These are phyloP conservation scores for Drosophila sordidula DNA, from an alignment of 2,888 invertebrate genomes.

Conservation along the genomic window DNA sequence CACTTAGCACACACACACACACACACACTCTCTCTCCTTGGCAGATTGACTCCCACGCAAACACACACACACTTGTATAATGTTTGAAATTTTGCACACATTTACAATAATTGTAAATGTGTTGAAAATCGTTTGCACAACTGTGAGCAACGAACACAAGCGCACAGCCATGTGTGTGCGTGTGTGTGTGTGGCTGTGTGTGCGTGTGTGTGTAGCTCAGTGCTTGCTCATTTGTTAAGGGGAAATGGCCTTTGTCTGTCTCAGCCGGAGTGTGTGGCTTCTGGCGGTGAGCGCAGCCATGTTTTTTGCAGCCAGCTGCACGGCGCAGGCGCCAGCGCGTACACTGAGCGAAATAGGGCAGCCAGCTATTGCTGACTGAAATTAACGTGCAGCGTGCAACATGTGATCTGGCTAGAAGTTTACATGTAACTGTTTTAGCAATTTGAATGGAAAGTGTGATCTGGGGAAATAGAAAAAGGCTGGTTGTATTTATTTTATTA, in stretches of 20 bases:
- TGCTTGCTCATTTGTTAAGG: slow-evolving; percentile 78
- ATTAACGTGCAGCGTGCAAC: slow-evolving; percentile 4
- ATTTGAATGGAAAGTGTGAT: too few species aligned
- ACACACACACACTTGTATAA: slow-evolving; percentile 31
- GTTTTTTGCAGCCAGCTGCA: slow-evolving; percentile 61
- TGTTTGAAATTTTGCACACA: slow-evolving; percentile 81
- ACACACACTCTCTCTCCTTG: slow-evolving; percentile 22
- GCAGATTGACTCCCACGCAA: slow-evolving; percentile 39
- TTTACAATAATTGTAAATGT: slow-evolving; percentile 81
- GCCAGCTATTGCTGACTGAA: accelerated
- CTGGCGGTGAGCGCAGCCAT: slow-evolving; percentile 74
- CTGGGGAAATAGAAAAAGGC: too few species aligned
- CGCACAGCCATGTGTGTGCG: slow-evolving; percentile 24
- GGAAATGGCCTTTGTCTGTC: slow-evolving; percentile 80
- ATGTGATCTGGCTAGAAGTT: background rate
- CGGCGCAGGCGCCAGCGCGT: slow-evolving; percentile 63
- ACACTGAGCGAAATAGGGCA: slow-evolving; percentile 54
- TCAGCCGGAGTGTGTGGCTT: slow-evolving; percentile 36
- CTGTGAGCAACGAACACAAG: slow-evolving; percentile 63
- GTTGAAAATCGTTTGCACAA: slow-evolving; percentile 83
- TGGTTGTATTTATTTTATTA: too few species aligned
- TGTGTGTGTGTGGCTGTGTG: slow-evolving; percentile 19
- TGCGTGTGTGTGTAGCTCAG: slow-evolving; percentile 36
- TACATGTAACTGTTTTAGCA: background rate
- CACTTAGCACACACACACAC: slow-evolving; percentile 62